phyloP scores from a whole-genome alignment of 2,113 vertebrate genomes.

The Hippocampus abdominalis region DNA sequence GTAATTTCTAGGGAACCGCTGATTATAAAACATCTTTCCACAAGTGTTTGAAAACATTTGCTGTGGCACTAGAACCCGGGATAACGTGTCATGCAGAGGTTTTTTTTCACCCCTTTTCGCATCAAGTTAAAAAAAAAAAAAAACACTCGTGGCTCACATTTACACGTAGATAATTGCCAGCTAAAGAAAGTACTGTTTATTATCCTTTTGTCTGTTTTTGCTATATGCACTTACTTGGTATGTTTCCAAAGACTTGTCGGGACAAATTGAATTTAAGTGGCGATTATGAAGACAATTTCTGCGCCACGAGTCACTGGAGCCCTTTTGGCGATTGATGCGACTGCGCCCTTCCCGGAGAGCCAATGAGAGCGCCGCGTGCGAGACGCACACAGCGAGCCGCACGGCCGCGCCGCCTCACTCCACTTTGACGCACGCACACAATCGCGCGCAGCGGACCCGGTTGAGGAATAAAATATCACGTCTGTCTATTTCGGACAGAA shows the following conservation, averaged over 20 bases:
- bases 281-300: not conserved
- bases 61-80: too few species aligned
- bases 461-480: not conserved
- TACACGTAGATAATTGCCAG: too few species aligned
- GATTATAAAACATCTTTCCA: too few species aligned
- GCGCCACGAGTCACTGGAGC: not conserved
- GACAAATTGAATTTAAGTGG: not conserved
- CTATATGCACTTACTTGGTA: not conserved
- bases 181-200: too few species aligned
- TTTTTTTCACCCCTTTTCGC: too few species aligned
- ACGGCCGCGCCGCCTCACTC: constrained; percentile 25
- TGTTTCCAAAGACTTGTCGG: not conserved
- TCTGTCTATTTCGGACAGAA: not conserved
- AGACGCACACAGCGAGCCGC: constrained; percentile 22
- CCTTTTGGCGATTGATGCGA: not conserved
- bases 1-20: too few species aligned
- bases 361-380: constrained; percentile 67
- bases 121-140: too few species aligned
- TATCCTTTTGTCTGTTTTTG: not conserved
- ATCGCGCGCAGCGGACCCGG: not conserved
- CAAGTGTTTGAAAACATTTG: too few species aligned
- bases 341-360: constrained; percentile 33
- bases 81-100: too few species aligned
- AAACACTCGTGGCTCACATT: too few species aligned
- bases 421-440: not conserved